Base-by-base conservation (phyloP, 2,113 vertebrate genomes). In the Leucopsar rothschildi region DNA sequence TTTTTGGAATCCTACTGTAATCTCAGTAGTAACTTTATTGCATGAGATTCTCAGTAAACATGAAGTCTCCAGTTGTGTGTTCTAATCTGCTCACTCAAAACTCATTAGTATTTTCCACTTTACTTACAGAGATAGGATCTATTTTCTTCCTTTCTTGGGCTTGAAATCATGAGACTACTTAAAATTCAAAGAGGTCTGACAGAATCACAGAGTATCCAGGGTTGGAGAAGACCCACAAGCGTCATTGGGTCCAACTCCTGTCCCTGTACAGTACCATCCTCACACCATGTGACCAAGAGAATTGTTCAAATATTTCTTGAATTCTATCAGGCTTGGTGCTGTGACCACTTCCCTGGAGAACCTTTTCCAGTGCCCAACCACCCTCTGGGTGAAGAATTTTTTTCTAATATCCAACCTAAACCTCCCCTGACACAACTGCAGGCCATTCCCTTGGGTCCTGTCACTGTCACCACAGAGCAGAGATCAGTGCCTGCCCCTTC, bases 371-470 rank as follows among this genome's bases (percentile, higher is more conserved):
- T 29, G 8, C 29, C 12, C 35, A 29, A 1, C 3, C 6, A 16
- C 10, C 6, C 19, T 15, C 15, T 56, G 13, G 28, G 20, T 16
- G 24, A 49, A 65, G 12, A 20, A 57, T 1, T 4, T 29, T 56
- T 40, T n/a, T 3, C 35, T 47, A 23, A 23, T 12, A 65, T 47
- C n/a, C 28, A 56, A 15, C 4, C 28, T 13, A 56, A 73, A n/a
- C 18, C n/a, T 64, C 40, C 18, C 6, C n/a, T 39, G 9, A 39
- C n/a, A 15, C 59, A 73, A 11, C 7, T 33, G 64, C 40, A 47
- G 28, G 6, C 28, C 7, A 39, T 47, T 64, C 29, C 15, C 23
- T 73, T 0, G 0, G 11, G 10, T 73, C 9, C 12, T 64, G n/a
- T 23, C 47, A 39, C 27, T 39, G 33, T 13, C 5, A 72, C 13